A percentile compares a stretch with the other conserved stretches of the same genome.
Conservation (phyloP, 2,888 invertebrate genomes). For the Apamea epomidion region DNA sequence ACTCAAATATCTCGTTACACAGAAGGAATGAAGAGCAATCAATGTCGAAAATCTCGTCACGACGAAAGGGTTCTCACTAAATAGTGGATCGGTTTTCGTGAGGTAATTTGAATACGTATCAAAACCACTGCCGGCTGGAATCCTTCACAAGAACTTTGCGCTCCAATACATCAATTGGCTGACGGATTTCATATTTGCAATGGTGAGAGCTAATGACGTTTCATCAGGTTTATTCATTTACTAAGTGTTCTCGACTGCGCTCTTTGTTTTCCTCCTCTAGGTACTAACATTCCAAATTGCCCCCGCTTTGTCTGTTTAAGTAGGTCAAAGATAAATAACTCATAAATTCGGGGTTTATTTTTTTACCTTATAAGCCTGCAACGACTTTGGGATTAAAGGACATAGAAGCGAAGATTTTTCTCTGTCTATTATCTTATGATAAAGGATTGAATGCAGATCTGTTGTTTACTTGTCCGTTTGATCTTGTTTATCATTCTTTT, state of each 20-base stretch:
- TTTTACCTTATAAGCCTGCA: slow-evolving; percentile 61
- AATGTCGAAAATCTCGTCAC: slow-evolving; percentile 48
- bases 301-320: slow-evolving; percentile 59
- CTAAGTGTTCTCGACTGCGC: slow-evolving; percentile 33
- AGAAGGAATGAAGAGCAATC: slow-evolving; percentile 38
- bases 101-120: slow-evolving; percentile 70
- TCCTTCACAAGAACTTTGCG: slow-evolving; percentile 35
- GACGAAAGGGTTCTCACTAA: slow-evolving; percentile 33
- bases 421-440: neutral
- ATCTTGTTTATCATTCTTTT: slow-evolving; percentile 52
- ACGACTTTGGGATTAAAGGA: slow-evolving; percentile 51
- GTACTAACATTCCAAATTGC: slow-evolving; percentile 52
- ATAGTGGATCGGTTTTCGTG: slow-evolving; percentile 58
- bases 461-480: slow-evolving; percentile 31
- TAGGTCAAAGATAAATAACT: slow-evolving; percentile 68
- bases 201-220: slow-evolving; percentile 52
- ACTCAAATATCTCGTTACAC: slow-evolving; percentile 43
- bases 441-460: slow-evolving; percentile 28
- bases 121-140: slow-evolving; percentile 59
- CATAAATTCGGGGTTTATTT: slow-evolving; percentile 61
- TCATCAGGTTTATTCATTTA: slow-evolving; percentile 32
- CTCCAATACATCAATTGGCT: slow-evolving; percentile 36
- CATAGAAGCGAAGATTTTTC: slow-evolving; percentile 28
- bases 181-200: slow-evolving; percentile 46
- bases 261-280: slow-evolving; percentile 43